These are phyloP conservation scores for Tetraneura akinire DNA, from an alignment of 1,140 invertebrate genomes.

Conservation along the genomic window DNA sequence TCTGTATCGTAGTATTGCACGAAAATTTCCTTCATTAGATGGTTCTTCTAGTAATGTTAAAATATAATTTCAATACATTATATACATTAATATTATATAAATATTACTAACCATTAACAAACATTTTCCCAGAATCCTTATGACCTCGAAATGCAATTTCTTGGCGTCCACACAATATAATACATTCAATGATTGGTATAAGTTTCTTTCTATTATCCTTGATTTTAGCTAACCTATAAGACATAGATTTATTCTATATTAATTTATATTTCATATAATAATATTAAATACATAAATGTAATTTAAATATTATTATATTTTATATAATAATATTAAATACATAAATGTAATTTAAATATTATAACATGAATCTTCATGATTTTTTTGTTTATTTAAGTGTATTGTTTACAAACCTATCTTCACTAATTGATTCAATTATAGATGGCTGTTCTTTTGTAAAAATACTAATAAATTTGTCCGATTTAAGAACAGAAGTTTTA, in stretches of 20 bases:
- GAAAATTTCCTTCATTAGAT: slow-evolving; percentile 21
- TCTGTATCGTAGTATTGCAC: background rate
- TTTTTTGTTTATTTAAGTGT: too few species aligned
- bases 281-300: too few species aligned
- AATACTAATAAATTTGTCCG: background rate
- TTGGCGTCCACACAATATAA: background rate
- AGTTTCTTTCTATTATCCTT: background rate
- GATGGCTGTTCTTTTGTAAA: background rate
- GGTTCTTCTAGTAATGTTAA: background rate
- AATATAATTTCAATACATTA: background rate
- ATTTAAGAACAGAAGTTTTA: background rate
- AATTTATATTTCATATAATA: too few species aligned
- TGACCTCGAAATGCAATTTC: background rate
- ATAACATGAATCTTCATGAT: too few species aligned
- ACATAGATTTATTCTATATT: too few species aligned
- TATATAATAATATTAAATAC: too few species aligned
- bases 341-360: too few species aligned
- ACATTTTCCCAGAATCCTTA: background rate
- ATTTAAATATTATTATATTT: too few species aligned
- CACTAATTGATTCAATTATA: background rate
- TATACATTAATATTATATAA: background rate
- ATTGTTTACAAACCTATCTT: background rate
- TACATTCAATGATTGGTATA: background rate
- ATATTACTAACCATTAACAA: background rate
- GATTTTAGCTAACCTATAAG: background rate